Evolutionary conservation across 2,797 vertebrate genomes (phyloP), one percentile per base, ranked within the genome.

Genomic region (Lacerta viridis): DNA sequence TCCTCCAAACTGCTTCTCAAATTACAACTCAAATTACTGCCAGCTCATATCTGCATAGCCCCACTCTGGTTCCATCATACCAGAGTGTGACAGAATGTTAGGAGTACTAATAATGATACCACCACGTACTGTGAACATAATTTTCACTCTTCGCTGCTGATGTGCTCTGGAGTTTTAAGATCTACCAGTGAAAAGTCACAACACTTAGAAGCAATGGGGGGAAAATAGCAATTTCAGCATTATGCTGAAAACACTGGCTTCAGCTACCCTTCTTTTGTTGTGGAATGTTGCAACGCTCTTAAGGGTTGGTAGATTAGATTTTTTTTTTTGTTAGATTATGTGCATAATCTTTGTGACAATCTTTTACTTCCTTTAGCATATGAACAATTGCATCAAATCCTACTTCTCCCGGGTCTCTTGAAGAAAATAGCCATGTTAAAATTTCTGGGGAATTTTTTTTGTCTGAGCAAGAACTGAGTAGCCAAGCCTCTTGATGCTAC

Each of bases 71-170:
- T 25, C 71, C 61, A 36, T 85, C 83, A 85, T 39, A 25, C 25
- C n/a, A 7, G 61, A 41, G 20, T 29, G 25, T 66, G 61, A 82
- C 61, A 68, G 61, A 66, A 82, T 43, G 36, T 76, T 75, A 36
- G 33, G 55, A 85, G 23, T 36, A 61, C 55, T 85, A 85, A 75
- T 76, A 75, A 85, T 76, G 72, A 75, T 72, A 41, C 71, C 55
- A 61, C 50, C 55, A 41, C 23, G 33, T 61, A 61, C 33, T 76
- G 83, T 85, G 83, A 75, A 76, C 33, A 76, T 74, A 75, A 76
- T 85, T 75, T 76, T 85, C 55, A 75, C 50, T 76, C 33, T 20
- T 85, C 55, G 27, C 71, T 75, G 33, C 72, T 84, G 50, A 84
- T 59, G 50, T 55, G 71, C 23, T 61, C 15, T 29, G 55, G 50